Evolutionary conservation across 2,888 invertebrate genomes (phyloP).

Genomic region (Microctonus hyperodae): DNA sequence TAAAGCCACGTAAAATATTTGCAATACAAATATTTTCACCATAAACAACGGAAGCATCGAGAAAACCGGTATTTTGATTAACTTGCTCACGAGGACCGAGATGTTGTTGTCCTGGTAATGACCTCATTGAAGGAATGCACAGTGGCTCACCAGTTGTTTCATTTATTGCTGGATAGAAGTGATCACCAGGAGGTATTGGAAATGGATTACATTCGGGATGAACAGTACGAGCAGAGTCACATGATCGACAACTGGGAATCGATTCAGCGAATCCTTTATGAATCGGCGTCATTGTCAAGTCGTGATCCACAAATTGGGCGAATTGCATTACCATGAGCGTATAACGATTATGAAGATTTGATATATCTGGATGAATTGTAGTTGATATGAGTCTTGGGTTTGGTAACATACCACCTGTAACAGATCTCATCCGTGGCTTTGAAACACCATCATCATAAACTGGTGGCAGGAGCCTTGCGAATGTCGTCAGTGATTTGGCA

Average conservation of each 20-base stretch:
- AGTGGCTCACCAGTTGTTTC: conserved; percentile 82
- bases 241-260: conserved; percentile 87
- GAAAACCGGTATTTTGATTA: conserved; percentile 90
- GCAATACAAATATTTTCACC: conserved; percentile 88
- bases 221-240: conserved; percentile 85
- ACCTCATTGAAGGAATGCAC: conserved; percentile 95
- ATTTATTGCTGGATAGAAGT: conserved; percentile 88
- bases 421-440: conserved; percentile 76
- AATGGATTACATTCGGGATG: conserved; percentile 96
- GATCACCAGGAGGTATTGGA: conserved; percentile 86
- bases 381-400: conserved; percentile 88
- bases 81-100: conserved; percentile 91
- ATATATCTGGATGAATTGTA: conserved; percentile 89
- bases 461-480: conserved; percentile 83
- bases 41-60: conserved; percentile 88
- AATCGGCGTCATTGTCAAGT: conserved; percentile 92
- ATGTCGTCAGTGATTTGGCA: conserved; percentile 85
- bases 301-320: conserved; percentile 94
- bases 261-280: conserved; percentile 91
- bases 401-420: conserved; percentile 80
- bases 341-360: conserved; percentile 86
- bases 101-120: conserved; percentile 88
- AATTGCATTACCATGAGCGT: conserved; percentile 95
- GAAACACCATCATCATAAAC: conserved; percentile 90
- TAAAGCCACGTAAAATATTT: conserved; percentile 77